Conservation (phyloP, 2,113 vertebrate species). For the Phylloscopus trochiloides region DNA sequence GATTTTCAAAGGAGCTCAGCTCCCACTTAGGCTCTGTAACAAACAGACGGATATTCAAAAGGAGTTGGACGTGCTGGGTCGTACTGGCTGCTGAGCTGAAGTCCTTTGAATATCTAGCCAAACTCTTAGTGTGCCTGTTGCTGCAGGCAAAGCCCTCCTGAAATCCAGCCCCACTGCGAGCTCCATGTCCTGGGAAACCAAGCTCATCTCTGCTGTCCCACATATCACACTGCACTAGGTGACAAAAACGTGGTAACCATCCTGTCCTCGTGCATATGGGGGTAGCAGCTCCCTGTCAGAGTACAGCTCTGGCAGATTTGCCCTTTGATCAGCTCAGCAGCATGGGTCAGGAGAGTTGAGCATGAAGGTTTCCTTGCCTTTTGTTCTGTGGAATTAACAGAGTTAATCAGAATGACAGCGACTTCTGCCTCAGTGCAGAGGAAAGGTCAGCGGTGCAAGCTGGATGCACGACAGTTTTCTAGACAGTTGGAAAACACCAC, state of each 20-base stretch:
- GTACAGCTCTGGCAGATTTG: neutral
- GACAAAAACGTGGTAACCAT: neutral
- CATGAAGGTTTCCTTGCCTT: slow-evolving; percentile 32
- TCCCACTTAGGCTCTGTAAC: neutral
- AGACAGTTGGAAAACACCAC: neutral
- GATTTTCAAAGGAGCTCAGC: slow-evolving; percentile 32
- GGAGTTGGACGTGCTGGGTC: neutral
- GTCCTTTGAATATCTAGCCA: slow-evolving; percentile 44
- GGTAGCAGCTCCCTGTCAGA: neutral
- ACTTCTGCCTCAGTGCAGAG: slow-evolving; percentile 49
- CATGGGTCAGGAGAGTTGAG: slow-evolving; percentile 19
- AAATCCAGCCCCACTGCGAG: neutral
- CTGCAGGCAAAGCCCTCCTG: slow-evolving; percentile 11
- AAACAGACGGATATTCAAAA: neutral
- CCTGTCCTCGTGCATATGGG: rapidly evolving
- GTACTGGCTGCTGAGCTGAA: slow-evolving; percentile 2
- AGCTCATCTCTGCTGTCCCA: neutral
- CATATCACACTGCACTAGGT: neutral
- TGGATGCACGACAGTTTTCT: slow-evolving; percentile 1
- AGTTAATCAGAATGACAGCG: slow-evolving; percentile 61
- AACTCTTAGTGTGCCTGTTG: neutral
- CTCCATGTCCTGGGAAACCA: neutral
- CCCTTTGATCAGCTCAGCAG: slow-evolving; percentile 48
- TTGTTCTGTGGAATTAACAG: slow-evolving; percentile 53
- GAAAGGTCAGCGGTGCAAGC: slow-evolving; percentile 59